Percentiles rank a stretch among this genome's conserved stretches.
Conservation (phyloP, 2,113 vertebrate species). For the Cathartes aura region DNA sequence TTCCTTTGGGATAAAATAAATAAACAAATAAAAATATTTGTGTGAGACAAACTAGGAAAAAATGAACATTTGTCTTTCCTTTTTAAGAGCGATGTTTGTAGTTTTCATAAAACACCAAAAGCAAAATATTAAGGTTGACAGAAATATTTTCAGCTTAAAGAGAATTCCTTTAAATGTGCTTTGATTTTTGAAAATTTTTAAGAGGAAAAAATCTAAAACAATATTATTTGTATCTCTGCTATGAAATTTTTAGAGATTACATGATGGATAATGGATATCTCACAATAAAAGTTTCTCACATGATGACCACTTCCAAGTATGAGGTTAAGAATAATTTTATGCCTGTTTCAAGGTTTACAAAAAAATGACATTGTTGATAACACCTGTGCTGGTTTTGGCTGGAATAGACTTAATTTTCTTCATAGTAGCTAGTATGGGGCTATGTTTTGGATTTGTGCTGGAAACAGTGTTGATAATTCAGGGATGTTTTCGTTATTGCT, state of each 20-base stretch:
- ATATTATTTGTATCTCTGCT: background rate
- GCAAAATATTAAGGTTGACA: background rate
- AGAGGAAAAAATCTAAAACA: accelerated
- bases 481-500: no score
- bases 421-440: no score
- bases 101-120: background rate
- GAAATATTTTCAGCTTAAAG: background rate
- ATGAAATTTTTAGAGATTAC: background rate
- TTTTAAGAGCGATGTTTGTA: background rate
- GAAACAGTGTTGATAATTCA: no score
- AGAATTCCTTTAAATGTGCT: background rate
- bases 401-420: no score
- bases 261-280: background rate
- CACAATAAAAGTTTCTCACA: background rate
- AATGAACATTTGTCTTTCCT: background rate
- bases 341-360: background rate
- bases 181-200: background rate
- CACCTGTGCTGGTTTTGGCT: background rate
- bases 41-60: background rate
- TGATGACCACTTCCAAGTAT: background rate
- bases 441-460: no score
- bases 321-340: background rate
- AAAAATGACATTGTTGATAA: background rate
- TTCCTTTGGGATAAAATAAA: background rate
- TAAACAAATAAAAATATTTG: background rate